Percentiles rank a stretch among this genome's conserved stretches.
phyloP scores from a whole-genome alignment of 92 coral and sea anemone genomes.

The Umimayanthus chanpuru region DNA sequence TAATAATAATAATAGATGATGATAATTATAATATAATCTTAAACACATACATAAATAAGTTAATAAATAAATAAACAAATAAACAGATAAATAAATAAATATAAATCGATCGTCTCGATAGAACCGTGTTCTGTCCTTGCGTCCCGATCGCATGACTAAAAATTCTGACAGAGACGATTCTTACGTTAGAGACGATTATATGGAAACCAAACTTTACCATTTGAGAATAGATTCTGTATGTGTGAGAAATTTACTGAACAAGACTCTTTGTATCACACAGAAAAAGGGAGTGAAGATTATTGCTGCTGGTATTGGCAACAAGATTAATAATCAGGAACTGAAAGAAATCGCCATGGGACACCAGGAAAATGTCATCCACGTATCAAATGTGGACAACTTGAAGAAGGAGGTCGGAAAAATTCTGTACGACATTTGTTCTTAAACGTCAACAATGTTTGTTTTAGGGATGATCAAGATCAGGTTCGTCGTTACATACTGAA shows the following conservation, averaged over 20 bases:
- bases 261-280: background rate
- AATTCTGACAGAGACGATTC: too few species aligned
- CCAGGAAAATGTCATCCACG: conserved; percentile 29
- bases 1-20: too few species aligned
- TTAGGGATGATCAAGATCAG: background rate
- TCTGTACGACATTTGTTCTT: conserved; percentile 38
- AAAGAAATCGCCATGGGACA: conserved; percentile 37
- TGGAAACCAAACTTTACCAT: too few species aligned
- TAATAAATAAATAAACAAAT: too few species aligned
- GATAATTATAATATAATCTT: too few species aligned
- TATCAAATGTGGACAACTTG: conserved; percentile 30
- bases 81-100: too few species aligned
- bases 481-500: background rate
- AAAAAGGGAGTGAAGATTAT: conserved; percentile 27
- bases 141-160: too few species aligned
- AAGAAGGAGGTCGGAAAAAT: conserved; percentile 34
- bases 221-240: background rate
- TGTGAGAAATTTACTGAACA: background rate
- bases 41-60: too few species aligned
- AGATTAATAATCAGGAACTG: conserved; percentile 19
- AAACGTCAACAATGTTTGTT: background rate
- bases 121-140: too few species aligned
- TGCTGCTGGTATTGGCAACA: conserved; percentile 31
- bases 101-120: too few species aligned
- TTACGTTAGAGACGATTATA: too few species aligned